Conservation (phyloP, 2,888 invertebrate genomes). For the Diploptera punctata region DNA sequence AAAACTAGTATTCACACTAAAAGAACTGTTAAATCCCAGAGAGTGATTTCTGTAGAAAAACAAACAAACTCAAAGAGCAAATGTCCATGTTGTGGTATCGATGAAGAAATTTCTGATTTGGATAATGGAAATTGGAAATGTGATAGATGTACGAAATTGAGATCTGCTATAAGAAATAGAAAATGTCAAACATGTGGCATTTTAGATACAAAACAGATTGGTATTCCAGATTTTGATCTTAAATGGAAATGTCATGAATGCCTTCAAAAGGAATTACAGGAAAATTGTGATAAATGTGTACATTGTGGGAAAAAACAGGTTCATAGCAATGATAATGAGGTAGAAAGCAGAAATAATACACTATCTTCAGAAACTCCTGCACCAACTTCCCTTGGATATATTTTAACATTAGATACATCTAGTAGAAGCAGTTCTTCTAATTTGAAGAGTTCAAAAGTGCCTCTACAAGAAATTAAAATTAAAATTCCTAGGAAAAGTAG, state of each 20-base stretch:
- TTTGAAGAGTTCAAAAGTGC: constrained; percentile 16
- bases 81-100: constrained; percentile 5
- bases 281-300: background rate
- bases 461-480: constrained; percentile 43
- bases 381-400: constrained; percentile 43
- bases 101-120: background rate
- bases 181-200: background rate
- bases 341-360: too few species aligned
- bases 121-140: background rate
- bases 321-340: too few species aligned
- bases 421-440: background rate
- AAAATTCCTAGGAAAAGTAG: constrained; percentile 51
- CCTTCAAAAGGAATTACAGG: background rate
- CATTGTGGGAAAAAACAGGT: background rate
- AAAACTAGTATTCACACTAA: constrained; percentile 13
- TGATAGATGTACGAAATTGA: background rate
- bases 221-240: background rate
- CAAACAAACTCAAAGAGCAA: background rate
- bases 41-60: background rate
- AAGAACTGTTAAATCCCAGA: background rate
- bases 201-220: background rate
- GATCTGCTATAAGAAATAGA: background rate
- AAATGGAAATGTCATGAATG: background rate
- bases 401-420: constrained; percentile 44
- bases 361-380: too few species aligned